Percentiles rank a stretch among this genome's conserved stretches.
phyloP scores from a whole-genome alignment of 2,113 vertebrate genomes.

The Carassius carassius region DNA sequence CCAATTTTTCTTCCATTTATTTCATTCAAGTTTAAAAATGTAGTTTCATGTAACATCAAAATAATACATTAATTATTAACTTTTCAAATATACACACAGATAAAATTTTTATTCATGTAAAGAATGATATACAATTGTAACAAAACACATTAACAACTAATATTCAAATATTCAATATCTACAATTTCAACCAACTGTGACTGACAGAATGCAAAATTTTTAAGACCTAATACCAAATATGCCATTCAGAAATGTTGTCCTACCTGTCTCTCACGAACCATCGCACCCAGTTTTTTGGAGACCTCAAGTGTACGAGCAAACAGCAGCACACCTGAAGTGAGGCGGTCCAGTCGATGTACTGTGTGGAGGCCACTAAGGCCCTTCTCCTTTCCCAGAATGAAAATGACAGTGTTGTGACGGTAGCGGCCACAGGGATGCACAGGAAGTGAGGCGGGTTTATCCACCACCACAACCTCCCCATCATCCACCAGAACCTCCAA shows the following conservation, averaged over 20 bases:
- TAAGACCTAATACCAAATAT: neutral
- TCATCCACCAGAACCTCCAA: conserved; percentile 84
- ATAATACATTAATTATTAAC: too few species aligned
- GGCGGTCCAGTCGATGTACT: conserved; percentile 90
- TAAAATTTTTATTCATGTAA: neutral
- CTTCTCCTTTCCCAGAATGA: conserved; percentile 95
- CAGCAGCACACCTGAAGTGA: conserved; percentile 94
- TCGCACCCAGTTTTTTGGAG: conserved; percentile 88
- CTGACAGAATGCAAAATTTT: neutral
- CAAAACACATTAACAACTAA: too few species aligned
- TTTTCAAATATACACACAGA: neutral
- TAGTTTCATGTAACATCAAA: too few species aligned
- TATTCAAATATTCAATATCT: neutral
- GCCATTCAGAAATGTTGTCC: conserved; percentile 21
- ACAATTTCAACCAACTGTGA: neutral
- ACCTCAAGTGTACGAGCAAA: conserved; percentile 86
- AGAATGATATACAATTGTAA: neutral
- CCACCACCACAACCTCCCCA: conserved; percentile 87
- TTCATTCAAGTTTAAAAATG: too few species aligned
- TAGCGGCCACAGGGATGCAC: conserved; percentile 96
- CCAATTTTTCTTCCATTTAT: too few species aligned
- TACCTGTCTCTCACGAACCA: conserved; percentile 93
- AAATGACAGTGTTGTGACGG: conserved; percentile 95
- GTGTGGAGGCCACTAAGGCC: conserved; percentile 87
- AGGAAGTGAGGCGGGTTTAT: conserved; percentile 93